Conservation (phyloP, 1,140 invertebrate species). For the Eciton burchellii region DNA sequence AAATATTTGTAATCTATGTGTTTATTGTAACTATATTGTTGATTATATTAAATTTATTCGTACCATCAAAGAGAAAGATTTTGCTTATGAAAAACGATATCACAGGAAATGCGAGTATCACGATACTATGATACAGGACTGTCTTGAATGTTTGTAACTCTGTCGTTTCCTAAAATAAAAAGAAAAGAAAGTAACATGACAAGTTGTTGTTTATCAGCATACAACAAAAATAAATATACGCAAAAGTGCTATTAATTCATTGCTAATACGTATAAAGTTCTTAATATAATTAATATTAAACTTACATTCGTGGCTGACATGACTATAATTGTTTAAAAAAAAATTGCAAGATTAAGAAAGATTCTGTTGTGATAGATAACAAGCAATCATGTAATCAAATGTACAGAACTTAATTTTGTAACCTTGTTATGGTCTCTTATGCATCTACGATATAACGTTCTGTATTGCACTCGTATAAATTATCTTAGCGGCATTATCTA, state of each 20-base stretch:
- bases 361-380: too few relatives aligned
- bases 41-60: neutral
- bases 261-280: neutral
- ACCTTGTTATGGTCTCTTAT: too few relatives aligned
- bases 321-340: neutral
- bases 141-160: constrained; percentile 82
- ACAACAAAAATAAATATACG: neutral
- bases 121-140: constrained; percentile 81
- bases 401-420: too few relatives aligned
- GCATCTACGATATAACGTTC: too few relatives aligned
- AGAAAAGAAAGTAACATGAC: neutral
- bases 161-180: constrained; percentile 76
- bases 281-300: too few relatives aligned
- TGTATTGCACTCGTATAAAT: too few relatives aligned
- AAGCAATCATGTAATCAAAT: too few relatives aligned
- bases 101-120: constrained; percentile 83
- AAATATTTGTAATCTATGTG: neutral
- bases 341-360: neutral
- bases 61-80: constrained; percentile 83
- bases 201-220: neutral
- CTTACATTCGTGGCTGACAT: constrained; percentile 62
- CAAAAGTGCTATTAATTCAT: neutral
- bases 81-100: constrained; percentile 83
- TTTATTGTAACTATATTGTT: neutral
- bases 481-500: too few relatives aligned